Evolutionary conservation across 2,113 vertebrate species (phyloP).

Genomic region (Vicugna pacos): DNA sequence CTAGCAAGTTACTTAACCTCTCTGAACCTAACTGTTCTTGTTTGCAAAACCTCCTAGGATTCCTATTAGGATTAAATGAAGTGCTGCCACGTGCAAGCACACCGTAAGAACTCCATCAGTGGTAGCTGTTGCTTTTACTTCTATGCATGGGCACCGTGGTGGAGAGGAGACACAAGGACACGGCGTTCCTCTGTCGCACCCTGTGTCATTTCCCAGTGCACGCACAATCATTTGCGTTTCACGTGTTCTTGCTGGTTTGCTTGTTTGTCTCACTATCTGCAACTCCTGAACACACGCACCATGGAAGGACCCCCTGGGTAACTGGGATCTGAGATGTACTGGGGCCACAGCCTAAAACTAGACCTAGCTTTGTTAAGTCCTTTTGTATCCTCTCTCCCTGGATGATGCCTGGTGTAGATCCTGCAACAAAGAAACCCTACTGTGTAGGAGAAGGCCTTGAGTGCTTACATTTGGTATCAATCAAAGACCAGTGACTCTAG

Average conservation of each 20-base stretch:
- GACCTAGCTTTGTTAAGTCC: not conserved
- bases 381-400: not conserved
- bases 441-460: not conserved
- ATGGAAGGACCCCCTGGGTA: not conserved
- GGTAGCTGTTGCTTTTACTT: not conserved
- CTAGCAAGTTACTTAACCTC: not conserved
- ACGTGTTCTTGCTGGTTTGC: not conserved
- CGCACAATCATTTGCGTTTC: not conserved
- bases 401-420: not conserved
- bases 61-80: not conserved
- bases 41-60: not conserved
- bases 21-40: not conserved
- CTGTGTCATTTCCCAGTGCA: not conserved
- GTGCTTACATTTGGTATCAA: not conserved
- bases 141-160: too few relatives aligned
- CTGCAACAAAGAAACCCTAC: conserved; percentile 35
- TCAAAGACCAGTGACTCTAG: not conserved
- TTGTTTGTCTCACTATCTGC: not conserved
- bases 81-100: not conserved
- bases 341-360: not conserved
- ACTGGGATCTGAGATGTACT: not conserved
- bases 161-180: not conserved
- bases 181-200: not conserved
- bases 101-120: not conserved
- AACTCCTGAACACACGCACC: not conserved